These are phyloP conservation scores for Dromas ardeola DNA, from an alignment of 2,113 vertebrate genomes.

Conservation along the genomic window DNA sequence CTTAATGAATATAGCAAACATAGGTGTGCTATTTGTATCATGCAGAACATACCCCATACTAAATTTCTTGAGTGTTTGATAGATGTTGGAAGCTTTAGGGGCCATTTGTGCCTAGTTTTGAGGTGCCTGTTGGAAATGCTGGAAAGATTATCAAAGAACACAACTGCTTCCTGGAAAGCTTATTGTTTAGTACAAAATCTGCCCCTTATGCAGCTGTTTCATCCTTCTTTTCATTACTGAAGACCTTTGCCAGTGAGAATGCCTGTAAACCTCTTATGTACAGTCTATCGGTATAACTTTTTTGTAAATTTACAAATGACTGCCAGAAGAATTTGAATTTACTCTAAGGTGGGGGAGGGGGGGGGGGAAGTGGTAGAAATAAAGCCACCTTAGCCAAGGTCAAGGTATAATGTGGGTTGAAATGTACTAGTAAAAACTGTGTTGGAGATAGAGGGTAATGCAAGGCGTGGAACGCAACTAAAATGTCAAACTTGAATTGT, in stretches of 20 bases:
- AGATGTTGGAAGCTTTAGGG: slow-evolving; percentile 49
- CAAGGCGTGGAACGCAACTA: not conserved
- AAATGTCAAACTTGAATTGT: not conserved
- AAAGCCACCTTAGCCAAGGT: not conserved
- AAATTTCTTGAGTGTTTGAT: slow-evolving; percentile 34
- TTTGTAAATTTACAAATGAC: not conserved
- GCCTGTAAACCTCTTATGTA: slow-evolving; percentile 5
- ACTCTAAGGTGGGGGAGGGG: no score
- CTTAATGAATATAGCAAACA: slow-evolving; percentile 44
- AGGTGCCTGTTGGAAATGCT: slow-evolving; percentile 67
- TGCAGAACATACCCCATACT: slow-evolving; percentile 42
- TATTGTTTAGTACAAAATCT: not conserved
- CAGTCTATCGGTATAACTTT: not conserved
- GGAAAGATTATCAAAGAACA: slow-evolving; percentile 54
- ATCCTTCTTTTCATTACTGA: not conserved
- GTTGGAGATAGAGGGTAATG: not conserved
- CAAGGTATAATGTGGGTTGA: not conserved
- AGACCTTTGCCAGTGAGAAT: slow-evolving; percentile 7
- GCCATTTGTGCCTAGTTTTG: slow-evolving; percentile 52
- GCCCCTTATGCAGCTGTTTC: not conserved
- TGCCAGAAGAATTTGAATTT: slow-evolving; percentile 4
- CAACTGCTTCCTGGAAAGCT: slow-evolving; percentile 28
- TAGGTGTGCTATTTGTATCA: slow-evolving; percentile 61
- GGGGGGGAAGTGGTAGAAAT: not conserved
- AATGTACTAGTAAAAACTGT: not conserved